Evolutionary conservation across 1,140 invertebrate species (phyloP).

Genomic region (Nomia melanderi): DNA sequence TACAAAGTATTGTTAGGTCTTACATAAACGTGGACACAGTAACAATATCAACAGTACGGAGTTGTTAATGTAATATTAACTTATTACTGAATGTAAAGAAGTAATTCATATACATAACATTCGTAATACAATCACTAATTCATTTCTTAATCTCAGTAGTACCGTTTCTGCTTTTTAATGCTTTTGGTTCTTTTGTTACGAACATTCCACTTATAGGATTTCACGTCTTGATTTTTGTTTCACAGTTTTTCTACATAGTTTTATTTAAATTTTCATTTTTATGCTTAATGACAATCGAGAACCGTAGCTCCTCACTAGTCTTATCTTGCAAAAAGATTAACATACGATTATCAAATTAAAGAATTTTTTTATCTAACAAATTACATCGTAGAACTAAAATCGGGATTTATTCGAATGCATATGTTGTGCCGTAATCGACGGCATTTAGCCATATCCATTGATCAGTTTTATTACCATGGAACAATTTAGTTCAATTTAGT

Average conservation of each 20-base stretch:
- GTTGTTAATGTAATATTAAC: slow-evolving; percentile 67
- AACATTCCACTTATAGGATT: slow-evolving; percentile 27
- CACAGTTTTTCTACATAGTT: background rate
- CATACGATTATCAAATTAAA: too few relatives aligned
- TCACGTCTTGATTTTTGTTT: background rate
- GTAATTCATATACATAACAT: slow-evolving; percentile 44
- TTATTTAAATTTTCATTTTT: background rate
- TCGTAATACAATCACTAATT: slow-evolving; percentile 51
- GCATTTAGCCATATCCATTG: slow-evolving; percentile 8
- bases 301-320: slow-evolving; percentile 5
- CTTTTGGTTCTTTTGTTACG: slow-evolving; percentile 9
- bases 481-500: slow-evolving; percentile 40
- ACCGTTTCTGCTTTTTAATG: slow-evolving; percentile 25
- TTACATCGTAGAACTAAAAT: slow-evolving; percentile 17
- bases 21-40: slow-evolving; percentile 72
- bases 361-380: too few relatives aligned
- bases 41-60: slow-evolving; percentile 66
- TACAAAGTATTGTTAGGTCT: slow-evolving; percentile 80
- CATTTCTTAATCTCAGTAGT: slow-evolving; percentile 47
- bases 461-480: background rate
- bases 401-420: background rate
- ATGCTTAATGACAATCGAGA: background rate
- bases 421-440: background rate
- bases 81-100: slow-evolving; percentile 59
- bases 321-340: background rate